Base-by-base conservation (phyloP, 2,888 invertebrate species). In the Tiliacea aurago region DNA sequence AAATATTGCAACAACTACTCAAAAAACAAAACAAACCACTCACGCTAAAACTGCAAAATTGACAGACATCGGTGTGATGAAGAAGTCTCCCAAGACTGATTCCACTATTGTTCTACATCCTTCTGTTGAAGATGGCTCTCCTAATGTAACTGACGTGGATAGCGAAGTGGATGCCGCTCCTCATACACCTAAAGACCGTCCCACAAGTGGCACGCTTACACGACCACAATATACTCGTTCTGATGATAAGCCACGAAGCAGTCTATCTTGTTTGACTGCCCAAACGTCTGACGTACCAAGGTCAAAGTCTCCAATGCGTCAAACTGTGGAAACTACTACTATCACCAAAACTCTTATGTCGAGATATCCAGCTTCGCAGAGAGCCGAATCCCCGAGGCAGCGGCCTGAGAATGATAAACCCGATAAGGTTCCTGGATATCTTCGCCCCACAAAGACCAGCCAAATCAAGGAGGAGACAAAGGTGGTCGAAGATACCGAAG, bases 1-100 rank as follows among this genome's bases (percentile, higher is more conserved):
- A 93, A 97, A 97, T 79, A 97, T 97, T 80, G 96, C 97, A 47
- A 94, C 95, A 23, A 93, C 93, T 33, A 91, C 93, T 49, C 89
- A 91, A 80, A 92, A 94, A 84, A 86, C 89, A 15, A 92, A 93
- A 83, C 92, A 93, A 56, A 84, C 85, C 6, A 80, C 81, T 45
- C 81, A 89, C 6, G 68, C 81, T 28, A 94, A 93, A 76, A 86
- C 90, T n/a, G 92, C 95, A 0, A 97, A 96, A 81, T 86, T 96
- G 41, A 95, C 95, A 13, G 97, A 97, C 74, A 96, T 96, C 58
- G 95, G 96, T 28, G 94, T 95, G 0, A 90, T 92, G n/a, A 94
- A 94, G 71, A 95, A 94, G 82, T 89, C 92, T 37, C 89, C 91
- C 5, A 93, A 92, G 84, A 87, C 90, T 18, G 93, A 92, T 80